A percentile compares a stretch with the other conserved stretches of the same genome.
Conservation (phyloP, 2,797 vertebrate genomes). For the Fratercula arctica region DNA sequence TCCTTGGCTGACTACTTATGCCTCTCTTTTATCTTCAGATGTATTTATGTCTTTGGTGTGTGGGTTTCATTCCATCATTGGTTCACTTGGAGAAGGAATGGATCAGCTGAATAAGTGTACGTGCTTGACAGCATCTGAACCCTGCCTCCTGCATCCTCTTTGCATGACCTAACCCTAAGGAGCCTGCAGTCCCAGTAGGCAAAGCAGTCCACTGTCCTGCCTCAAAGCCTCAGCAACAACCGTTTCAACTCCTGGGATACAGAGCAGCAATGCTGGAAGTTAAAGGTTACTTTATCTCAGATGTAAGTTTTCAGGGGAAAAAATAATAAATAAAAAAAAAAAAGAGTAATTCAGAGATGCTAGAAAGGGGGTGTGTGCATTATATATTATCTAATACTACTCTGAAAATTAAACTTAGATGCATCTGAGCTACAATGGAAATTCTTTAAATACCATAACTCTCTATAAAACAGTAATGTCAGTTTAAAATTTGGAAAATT, state of each 20-base stretch:
- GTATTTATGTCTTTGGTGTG: background rate
- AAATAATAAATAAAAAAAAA: background rate
- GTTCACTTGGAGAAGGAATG: background rate
- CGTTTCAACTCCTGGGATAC: background rate
- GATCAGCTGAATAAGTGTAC: background rate
- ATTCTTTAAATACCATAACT: background rate
- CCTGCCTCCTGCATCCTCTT: background rate
- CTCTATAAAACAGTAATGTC: background rate
- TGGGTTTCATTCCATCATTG: background rate
- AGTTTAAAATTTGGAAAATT: background rate
- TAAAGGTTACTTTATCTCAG: background rate
- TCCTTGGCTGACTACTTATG: background rate
- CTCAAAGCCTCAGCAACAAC: background rate
- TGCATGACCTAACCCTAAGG: background rate
- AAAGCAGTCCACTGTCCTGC: background rate
- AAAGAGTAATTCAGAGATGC: background rate
- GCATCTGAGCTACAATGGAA: background rate
- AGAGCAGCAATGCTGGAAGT: background rate
- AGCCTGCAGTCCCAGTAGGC: background rate
- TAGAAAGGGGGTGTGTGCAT: accelerated
- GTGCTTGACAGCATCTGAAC: background rate
- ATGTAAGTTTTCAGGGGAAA: background rate
- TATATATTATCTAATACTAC: background rate
- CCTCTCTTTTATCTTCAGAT: background rate
- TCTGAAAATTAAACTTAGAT: background rate